Percentiles rank a stretch among this genome's conserved stretches.
phyloP scores from a whole-genome alignment of 2,888 invertebrate genomes.

The Acronicta psi region DNA sequence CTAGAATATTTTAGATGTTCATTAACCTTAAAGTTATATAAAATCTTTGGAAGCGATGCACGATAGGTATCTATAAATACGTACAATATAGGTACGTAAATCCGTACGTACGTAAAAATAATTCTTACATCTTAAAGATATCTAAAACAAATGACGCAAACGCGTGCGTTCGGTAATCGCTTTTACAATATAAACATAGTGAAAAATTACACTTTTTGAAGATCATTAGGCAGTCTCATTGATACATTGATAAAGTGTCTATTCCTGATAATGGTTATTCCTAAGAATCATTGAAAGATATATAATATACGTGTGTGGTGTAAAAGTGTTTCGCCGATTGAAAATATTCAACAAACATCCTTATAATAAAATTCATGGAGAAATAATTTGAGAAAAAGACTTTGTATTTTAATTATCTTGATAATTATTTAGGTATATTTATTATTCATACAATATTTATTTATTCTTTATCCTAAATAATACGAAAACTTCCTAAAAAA shows the following conservation, averaged over 20 bases:
- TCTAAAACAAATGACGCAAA: slow-evolving; percentile 5
- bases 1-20: slow-evolving; percentile 1
- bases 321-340: slow-evolving; percentile 58
- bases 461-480: too few species aligned
- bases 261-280: slow-evolving; percentile 17
- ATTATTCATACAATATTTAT: too few species aligned
- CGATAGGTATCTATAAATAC: too few species aligned
- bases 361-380: too few species aligned
- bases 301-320: slow-evolving; percentile 38
- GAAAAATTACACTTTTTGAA: neutral
- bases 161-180: neutral
- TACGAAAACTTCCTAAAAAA: too few species aligned
- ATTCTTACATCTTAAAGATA: neutral
- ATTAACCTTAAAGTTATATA: neutral
- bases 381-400: too few species aligned
- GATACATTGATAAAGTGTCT: slow-evolving; percentile 4
- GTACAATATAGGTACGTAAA: too few species aligned
- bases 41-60: neutral
- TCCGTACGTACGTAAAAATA: neutral
- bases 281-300: slow-evolving; percentile 27
- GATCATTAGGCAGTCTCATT: slow-evolving; percentile 5
- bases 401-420: too few species aligned
- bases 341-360: slow-evolving; percentile 52
- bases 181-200: too few species aligned
- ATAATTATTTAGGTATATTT: too few species aligned